phyloP scores from a whole-genome alignment of 2,113 vertebrate genomes.

The Psilopsiagon aymara region DNA sequence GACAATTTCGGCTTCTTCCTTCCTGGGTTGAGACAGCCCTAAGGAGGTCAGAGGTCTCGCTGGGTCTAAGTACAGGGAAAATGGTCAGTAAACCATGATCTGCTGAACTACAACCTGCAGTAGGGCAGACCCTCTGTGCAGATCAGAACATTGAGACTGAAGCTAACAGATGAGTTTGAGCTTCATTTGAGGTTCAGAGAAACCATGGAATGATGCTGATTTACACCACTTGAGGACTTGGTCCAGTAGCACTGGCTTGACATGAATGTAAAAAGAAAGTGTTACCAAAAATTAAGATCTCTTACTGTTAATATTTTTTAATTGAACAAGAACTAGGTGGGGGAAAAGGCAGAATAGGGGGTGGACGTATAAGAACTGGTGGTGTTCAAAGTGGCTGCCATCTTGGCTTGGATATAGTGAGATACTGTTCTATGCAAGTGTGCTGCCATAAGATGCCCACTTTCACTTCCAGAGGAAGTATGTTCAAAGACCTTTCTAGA shows the following conservation, averaged over 20 bases:
- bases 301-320: not conserved
- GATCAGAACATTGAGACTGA: not conserved
- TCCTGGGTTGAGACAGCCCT: not conserved
- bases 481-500: not conserved
- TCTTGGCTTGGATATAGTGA: not conserved
- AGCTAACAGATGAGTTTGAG: not conserved
- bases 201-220: not conserved
- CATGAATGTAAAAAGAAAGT: not conserved
- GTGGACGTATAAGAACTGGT: not conserved
- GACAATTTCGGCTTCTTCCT: not conserved
- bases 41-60: not conserved
- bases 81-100: not conserved
- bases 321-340: not conserved
- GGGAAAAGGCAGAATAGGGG: not conserved
- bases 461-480: not conserved
- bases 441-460: not conserved
- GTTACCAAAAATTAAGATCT: not conserved
- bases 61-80: not conserved
- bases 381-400: not conserved
- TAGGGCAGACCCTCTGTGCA: not conserved
- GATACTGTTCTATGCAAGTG: not conserved
- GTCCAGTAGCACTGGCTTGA: not conserved
- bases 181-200: not conserved
- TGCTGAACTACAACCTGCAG: not conserved
- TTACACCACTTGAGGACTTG: not conserved